Conservation (phyloP, 1,140 invertebrate genomes). For the Pararge aegeria region DNA sequence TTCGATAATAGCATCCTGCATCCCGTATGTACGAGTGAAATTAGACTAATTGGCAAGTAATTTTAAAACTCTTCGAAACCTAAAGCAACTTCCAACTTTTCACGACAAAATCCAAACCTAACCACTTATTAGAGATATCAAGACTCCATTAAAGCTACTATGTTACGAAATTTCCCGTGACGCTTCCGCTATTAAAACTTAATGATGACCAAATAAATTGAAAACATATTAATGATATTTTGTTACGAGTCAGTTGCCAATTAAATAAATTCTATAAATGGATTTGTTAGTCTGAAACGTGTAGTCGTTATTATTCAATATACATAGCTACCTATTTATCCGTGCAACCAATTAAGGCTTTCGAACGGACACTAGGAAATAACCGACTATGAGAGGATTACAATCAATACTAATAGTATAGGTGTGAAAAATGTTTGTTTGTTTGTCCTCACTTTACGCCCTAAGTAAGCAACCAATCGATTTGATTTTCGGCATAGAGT, state of each 20-base stretch:
- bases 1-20: neutral
- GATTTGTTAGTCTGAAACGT: neutral
- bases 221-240: neutral
- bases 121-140: neutral
- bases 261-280: neutral
- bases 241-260: neutral
- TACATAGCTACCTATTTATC: no score
- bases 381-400: no score
- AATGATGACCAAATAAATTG: neutral
- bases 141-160: neutral
- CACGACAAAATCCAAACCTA: no score
- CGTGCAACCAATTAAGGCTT: no score
- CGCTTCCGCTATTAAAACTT: neutral
- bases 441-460: no score
- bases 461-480: no score
- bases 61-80: neutral
- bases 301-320: no score
- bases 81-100: no score
- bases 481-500: no score
- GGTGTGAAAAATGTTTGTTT: no score
- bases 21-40: neutral
- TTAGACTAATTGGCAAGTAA: neutral
- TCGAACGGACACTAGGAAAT: no score
- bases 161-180: constrained; percentile 2
- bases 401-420: no score